Conservation (phyloP, 2,888 invertebrate genomes). For the Nebria salina region DNA sequence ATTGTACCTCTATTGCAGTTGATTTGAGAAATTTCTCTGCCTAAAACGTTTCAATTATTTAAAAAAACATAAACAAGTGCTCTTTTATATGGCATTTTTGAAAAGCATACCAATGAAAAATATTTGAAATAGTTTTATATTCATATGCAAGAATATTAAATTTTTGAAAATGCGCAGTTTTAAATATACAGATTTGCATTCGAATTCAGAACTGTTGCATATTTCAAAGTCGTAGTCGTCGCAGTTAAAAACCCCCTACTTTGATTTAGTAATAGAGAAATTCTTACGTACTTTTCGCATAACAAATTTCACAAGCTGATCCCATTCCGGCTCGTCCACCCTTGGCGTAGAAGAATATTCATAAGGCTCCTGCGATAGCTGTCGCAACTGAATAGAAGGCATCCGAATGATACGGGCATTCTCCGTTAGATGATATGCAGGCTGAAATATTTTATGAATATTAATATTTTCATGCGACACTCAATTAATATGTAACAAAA, state of each 20-base stretch:
- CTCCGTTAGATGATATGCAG: constrained; percentile 68
- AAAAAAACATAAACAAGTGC: background rate
- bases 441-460: constrained; percentile 53
- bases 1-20: constrained; percentile 77
- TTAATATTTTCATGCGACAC: constrained; percentile 8
- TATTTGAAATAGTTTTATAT: too few species aligned
- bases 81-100: background rate
- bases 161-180: too few species aligned
- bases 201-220: background rate
- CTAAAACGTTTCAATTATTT: constrained; percentile 50
- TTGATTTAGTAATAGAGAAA: background rate
- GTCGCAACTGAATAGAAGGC: constrained; percentile 74
- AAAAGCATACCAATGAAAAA: background rate
- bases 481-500: background rate
- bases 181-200: too few species aligned
- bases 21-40: constrained; percentile 78
- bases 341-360: constrained; percentile 77
- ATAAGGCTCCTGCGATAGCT: constrained; percentile 75
- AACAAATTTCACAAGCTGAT: constrained; percentile 79
- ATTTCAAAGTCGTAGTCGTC: background rate
- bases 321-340: constrained; percentile 83
- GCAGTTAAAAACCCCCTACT: background rate
- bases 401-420: constrained; percentile 77
- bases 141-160: too few species aligned
- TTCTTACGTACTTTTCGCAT: constrained; percentile 71